phyloP scores from a whole-genome alignment of 35 echinoderm and acorn worm species.

The Apostichopus parvimensis region DNA sequence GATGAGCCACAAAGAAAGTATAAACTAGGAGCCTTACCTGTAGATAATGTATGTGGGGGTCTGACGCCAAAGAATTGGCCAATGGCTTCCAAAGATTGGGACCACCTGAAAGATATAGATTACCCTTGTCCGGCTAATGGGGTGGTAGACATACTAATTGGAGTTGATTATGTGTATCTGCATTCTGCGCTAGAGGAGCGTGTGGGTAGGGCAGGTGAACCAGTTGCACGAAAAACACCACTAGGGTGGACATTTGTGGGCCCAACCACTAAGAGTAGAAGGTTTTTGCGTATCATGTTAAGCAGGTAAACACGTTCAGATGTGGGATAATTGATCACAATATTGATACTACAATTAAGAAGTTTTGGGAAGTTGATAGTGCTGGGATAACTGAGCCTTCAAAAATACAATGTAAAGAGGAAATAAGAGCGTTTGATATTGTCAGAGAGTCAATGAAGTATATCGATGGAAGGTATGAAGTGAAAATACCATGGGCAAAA shows the following conservation, averaged over 20 bases:
- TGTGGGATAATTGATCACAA: not conserved
- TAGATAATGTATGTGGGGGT: constrained; percentile 15
- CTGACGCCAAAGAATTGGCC: constrained; percentile 1
- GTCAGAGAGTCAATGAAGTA: constrained; percentile 39
- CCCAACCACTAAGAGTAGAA: not conserved
- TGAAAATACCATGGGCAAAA: constrained; percentile 49
- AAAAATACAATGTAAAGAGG: not conserved
- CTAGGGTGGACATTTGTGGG: constrained; percentile 63
- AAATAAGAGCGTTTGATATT: constrained; percentile 3
- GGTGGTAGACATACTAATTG: constrained; percentile 44
- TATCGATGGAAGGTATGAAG: constrained; percentile 25
- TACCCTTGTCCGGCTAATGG: constrained; percentile 19
- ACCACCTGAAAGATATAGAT: constrained; percentile 14
- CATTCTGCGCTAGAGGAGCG: constrained; percentile 11
- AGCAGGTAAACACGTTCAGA: constrained; percentile 19
- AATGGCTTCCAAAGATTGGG: constrained; percentile 18
- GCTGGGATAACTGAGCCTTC: not conserved
- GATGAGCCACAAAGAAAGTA: not conserved
- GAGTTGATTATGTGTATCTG: constrained; percentile 23
- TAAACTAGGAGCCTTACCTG: constrained; percentile 18
- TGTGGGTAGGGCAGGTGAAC: constrained; percentile 24
- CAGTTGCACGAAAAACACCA: constrained; percentile 16
- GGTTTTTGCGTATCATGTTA: constrained; percentile 27
- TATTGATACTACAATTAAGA: constrained; percentile 16
- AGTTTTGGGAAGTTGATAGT: constrained; percentile 61